Conservation (phyloP, 2,888 invertebrate genomes). For the Zaprionus bogoriensis region DNA sequence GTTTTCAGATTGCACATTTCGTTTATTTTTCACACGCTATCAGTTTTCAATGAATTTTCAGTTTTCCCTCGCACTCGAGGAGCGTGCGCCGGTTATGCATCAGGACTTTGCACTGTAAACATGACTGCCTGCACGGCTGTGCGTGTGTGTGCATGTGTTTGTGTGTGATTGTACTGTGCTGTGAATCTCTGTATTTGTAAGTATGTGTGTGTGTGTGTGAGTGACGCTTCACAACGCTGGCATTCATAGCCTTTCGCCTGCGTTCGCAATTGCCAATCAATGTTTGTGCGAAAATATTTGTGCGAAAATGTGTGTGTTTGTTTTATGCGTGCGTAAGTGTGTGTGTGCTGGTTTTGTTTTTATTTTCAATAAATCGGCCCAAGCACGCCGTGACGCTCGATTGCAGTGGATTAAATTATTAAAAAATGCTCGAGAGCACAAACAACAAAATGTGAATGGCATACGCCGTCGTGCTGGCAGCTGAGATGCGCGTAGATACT, state of each 20-base stretch:
- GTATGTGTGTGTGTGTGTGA: slow-evolving; percentile 17
- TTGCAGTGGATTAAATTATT: slow-evolving; percentile 78
- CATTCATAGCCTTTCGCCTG: slow-evolving; percentile 17
- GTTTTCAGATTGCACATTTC: slow-evolving; percentile 57
- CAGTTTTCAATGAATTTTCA: slow-evolving; percentile 79
- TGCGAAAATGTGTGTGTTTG: slow-evolving; percentile 1
- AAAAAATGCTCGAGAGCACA: slow-evolving; percentile 45
- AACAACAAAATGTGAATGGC: slow-evolving; percentile 35
- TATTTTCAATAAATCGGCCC: slow-evolving; percentile 70
- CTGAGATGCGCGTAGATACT: slow-evolving; percentile 46
- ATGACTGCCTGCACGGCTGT: slow-evolving; percentile 16
- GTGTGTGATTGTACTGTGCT: neutral
- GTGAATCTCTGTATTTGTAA: slow-evolving; percentile 9
- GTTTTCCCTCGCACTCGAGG: slow-evolving; percentile 37
- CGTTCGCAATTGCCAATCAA: slow-evolving; percentile 64
- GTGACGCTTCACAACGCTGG: slow-evolving; percentile 11
- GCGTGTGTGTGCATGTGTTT: neutral
- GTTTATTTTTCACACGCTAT: slow-evolving; percentile 79
- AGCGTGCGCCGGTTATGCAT: slow-evolving; percentile 57
- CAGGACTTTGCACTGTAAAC: slow-evolving; percentile 44
- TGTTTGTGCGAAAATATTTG: slow-evolving; percentile 75
- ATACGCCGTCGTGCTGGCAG: slow-evolving; percentile 15
- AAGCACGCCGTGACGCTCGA: slow-evolving; percentile 62
- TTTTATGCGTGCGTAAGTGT: neutral
- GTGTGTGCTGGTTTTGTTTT: slow-evolving; percentile 47